Evolutionary conservation across 2,797 vertebrate genomes (phyloP).

Genomic region (Sorex maritimensis): DNA sequence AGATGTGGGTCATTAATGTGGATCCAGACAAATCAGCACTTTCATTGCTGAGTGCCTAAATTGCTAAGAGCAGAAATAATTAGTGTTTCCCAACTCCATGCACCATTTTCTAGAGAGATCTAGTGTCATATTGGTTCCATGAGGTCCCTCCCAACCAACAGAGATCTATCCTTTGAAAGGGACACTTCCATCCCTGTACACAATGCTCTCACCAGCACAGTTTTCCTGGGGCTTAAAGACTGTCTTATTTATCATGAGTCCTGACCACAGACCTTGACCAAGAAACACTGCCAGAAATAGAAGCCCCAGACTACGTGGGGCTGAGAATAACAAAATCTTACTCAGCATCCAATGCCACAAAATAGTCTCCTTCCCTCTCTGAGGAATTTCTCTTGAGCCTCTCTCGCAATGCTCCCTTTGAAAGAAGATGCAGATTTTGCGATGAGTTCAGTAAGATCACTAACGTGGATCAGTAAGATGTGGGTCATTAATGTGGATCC

Average conservation of each 20-base stretch:
- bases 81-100: not conserved
- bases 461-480: no score
- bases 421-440: not conserved
- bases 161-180: not conserved
- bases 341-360: not conserved
- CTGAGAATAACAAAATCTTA: not conserved
- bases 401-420: not conserved
- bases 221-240: not conserved
- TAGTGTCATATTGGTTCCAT: not conserved
- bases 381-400: not conserved
- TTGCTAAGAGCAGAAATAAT: not conserved
- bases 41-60: not conserved
- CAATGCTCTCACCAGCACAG: not conserved
- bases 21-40: not conserved
- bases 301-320: not conserved
- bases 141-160: not conserved
- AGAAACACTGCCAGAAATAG: not conserved
- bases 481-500: not conserved
- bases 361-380: not conserved
- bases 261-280: not conserved
- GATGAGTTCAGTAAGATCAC: no score
- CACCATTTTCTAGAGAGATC: not conserved
- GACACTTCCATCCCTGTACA: no score
- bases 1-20: not conserved
- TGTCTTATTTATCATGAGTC: not conserved